Percentiles rank a stretch among this genome's conserved stretches.
Conservation (phyloP, 2,797 vertebrate genomes). For the Rhinophrynus dorsalis region DNA sequence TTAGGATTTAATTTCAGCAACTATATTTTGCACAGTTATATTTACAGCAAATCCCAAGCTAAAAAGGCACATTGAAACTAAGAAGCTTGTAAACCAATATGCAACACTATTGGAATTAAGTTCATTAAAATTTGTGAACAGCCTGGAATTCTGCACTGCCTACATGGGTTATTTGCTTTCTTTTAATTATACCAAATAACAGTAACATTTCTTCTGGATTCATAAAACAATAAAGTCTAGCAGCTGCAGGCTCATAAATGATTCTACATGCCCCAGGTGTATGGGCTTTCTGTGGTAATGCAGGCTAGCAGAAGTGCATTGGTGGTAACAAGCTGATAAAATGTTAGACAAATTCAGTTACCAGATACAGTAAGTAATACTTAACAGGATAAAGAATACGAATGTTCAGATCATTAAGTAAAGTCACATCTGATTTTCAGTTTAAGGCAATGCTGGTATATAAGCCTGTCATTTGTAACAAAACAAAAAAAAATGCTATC, state of each 20-base stretch:
- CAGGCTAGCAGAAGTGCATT: not conserved
- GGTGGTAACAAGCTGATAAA: conserved; percentile 32
- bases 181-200: not conserved
- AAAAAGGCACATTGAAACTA: not conserved
- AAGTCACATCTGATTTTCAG: no score
- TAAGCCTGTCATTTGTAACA: no score
- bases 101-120: not conserved
- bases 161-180: not conserved
- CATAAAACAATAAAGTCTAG: conserved; percentile 7
- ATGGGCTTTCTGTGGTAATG: not conserved
- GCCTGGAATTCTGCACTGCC: not conserved
- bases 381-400: no score
- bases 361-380: not conserved
- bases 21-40: not conserved
- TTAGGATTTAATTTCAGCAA: not conserved
- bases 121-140: not conserved
- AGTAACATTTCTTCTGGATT: not conserved
- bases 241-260: conserved; percentile 37
- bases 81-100: not conserved
- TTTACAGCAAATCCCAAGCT: not conserved
- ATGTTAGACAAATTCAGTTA: conserved; percentile 7
- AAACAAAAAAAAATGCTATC: no score
- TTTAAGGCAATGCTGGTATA: no score
- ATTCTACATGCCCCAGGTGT: conserved; percentile 8
- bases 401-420: no score